Conservation (phyloP, 1,140 invertebrate genomes). For the Sweltsa coloradensis region DNA sequence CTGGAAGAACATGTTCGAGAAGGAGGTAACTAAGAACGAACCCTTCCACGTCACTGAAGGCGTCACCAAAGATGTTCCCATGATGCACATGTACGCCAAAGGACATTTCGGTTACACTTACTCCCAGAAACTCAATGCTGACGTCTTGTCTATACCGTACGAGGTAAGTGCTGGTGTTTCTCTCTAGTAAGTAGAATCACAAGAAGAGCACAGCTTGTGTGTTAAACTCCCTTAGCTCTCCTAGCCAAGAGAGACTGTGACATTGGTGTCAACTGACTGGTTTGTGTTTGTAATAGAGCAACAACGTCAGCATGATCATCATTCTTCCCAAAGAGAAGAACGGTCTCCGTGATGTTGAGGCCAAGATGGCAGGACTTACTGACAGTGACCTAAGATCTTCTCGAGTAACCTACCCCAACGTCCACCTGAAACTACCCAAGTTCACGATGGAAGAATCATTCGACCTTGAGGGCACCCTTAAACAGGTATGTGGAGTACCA, state of each 20-base stretch:
- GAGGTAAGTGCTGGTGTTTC: conserved; percentile 22
- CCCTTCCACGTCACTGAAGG: conserved; percentile 32
- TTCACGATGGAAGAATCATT: conserved; percentile 54
- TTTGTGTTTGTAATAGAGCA: not conserved
- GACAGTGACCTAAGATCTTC: conserved; percentile 25
- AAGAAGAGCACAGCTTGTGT: not conserved
- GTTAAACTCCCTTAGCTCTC: not conserved
- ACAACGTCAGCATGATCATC: conserved; percentile 34
- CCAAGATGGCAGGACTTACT: conserved; percentile 32
- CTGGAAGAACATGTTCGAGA: conserved; percentile 45
- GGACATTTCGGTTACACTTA: conserved; percentile 35
- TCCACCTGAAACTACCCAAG: conserved; percentile 46
- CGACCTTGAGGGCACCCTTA: conserved; percentile 40
- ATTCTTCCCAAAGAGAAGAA: conserved; percentile 39
- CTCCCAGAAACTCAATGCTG: conserved; percentile 33
- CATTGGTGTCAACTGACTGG: no score
- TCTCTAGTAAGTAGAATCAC: not conserved
- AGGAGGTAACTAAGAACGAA: conserved; percentile 25
- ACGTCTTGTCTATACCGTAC: conserved; percentile 44
- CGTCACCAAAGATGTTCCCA: conserved; percentile 31
- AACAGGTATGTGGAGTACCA: conserved; percentile 31
- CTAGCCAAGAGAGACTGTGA: no score
- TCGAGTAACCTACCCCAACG: conserved; percentile 23
- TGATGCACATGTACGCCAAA: conserved; percentile 49
- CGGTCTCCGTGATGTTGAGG: conserved; percentile 35